phyloP scores from a whole-genome alignment of 92 coral and sea anemone genomes.

The Siderastrea radians region DNA sequence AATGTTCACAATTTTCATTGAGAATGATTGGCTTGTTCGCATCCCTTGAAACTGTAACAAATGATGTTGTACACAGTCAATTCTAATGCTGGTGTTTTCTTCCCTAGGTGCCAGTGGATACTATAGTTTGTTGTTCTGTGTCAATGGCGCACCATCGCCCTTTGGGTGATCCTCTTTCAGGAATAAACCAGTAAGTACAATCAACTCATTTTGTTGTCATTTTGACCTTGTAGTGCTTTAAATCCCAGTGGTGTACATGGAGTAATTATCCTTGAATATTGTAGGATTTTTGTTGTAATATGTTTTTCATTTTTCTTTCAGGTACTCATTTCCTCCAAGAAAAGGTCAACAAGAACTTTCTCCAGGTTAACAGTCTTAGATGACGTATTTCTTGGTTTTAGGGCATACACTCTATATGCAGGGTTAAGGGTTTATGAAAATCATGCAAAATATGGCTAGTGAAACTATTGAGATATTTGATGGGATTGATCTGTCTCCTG shows the following conservation, averaged over 20 bases:
- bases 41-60: too few species aligned
- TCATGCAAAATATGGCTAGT: too few species aligned
- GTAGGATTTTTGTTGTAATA: neutral
- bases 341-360: conserved; percentile 86
- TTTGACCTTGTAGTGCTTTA: too few species aligned
- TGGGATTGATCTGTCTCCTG: too few species aligned
- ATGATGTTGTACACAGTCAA: too few species aligned
- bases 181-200: conserved; percentile 45
- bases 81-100: neutral
- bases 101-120: conserved; percentile 4
- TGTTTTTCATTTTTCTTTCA: neutral
- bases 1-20: too few species aligned
- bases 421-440: too few species aligned
- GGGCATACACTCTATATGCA: too few species aligned
- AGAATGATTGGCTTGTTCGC: too few species aligned
- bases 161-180: conserved; percentile 50
- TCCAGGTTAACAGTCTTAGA: conserved; percentile 62
- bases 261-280: neutral
- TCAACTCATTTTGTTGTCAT: neutral
- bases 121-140: neutral
- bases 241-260: too few species aligned
- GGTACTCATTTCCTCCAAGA: conserved; percentile 82
- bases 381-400: too few species aligned
- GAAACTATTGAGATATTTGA: too few species aligned
- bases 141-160: conserved; percentile 60